Conservation (phyloP, 2,888 invertebrate genomes). For the Smittia sp. region DNA sequence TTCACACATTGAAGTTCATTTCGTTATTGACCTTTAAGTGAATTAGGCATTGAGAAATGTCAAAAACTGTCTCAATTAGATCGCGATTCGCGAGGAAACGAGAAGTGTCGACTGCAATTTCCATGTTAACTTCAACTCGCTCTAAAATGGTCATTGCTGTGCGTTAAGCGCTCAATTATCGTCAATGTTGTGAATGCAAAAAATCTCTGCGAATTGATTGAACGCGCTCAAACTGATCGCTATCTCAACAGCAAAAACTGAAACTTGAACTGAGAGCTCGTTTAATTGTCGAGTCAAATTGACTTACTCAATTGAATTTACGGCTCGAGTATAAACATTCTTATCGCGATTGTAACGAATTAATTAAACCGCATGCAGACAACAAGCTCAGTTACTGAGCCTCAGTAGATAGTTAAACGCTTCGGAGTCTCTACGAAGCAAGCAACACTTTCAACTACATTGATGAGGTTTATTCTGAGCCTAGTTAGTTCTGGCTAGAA, state of each 20-base stretch:
- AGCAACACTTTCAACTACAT: too few species aligned
- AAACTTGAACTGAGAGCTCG: neutral
- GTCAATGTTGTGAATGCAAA: neutral
- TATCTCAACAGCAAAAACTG: neutral
- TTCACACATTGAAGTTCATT: neutral
- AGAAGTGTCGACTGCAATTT: neutral
- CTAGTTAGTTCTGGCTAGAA: too few species aligned
- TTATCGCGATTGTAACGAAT: too few species aligned
- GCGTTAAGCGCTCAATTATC: conserved; percentile 1
- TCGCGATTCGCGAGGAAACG: neutral
- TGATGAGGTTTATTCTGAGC: too few species aligned
- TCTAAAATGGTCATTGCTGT: neutral
- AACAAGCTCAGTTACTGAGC: too few species aligned
- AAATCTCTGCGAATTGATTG: conserved; percentile 6
- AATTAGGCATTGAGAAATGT: neutral
- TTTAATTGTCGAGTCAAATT: too few species aligned
- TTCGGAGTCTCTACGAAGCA: too few species aligned
- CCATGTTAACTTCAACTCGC: neutral
- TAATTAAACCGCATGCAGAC: too few species aligned
- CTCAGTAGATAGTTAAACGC: too few species aligned
- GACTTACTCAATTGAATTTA: too few species aligned
- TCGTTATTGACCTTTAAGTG: neutral
- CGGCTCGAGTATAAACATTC: too few species aligned
- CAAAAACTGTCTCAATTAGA: conserved; percentile 4
- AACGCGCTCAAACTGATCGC: neutral